A percentile compares a stretch with the other conserved stretches of the same genome.
These are phyloP conservation scores for Phaethon lepturus DNA, from an alignment of 2,113 vertebrate genomes.

Conservation along the genomic window DNA sequence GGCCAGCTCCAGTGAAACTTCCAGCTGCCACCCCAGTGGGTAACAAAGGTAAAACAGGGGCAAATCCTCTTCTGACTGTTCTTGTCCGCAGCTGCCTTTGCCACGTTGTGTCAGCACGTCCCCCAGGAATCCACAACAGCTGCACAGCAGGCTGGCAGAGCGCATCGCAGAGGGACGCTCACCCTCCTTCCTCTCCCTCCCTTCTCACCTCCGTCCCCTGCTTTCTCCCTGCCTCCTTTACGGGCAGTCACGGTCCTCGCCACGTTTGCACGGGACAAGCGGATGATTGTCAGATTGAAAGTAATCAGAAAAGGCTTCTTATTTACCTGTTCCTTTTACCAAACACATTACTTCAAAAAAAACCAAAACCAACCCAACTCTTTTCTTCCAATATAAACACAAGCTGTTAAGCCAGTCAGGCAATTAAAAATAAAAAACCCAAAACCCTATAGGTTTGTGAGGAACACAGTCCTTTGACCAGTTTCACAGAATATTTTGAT, in stretches of 20 bases:
- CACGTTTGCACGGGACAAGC: not conserved
- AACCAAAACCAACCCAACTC: not conserved
- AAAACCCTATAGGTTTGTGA: not conserved
- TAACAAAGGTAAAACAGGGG: not conserved
- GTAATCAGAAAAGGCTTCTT: not conserved
- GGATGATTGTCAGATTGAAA: not conserved
- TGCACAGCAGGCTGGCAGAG: not conserved
- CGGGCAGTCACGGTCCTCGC: not conserved
- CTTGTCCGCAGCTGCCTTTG: not conserved
- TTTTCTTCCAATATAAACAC: not conserved
- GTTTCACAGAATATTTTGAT: constrained; percentile 49
- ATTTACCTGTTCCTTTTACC: not conserved
- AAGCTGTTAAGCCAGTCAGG: not conserved
- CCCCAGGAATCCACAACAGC: not conserved
- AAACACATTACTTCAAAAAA: not conserved
- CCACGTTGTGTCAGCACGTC: not conserved
- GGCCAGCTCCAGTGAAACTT: not conserved
- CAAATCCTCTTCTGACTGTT: not conserved
- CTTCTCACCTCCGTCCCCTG: not conserved
- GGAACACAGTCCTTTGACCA: not conserved
- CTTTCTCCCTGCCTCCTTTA: not conserved
- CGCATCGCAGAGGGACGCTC: not conserved
- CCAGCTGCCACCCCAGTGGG: not conserved
- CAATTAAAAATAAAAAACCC: not conserved
- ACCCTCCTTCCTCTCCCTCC: not conserved